Evolutionary conservation across 2,113 vertebrate genomes (phyloP), one percentile per base, ranked within the genome.

Genomic region (Diadophis punctatus): DNA sequence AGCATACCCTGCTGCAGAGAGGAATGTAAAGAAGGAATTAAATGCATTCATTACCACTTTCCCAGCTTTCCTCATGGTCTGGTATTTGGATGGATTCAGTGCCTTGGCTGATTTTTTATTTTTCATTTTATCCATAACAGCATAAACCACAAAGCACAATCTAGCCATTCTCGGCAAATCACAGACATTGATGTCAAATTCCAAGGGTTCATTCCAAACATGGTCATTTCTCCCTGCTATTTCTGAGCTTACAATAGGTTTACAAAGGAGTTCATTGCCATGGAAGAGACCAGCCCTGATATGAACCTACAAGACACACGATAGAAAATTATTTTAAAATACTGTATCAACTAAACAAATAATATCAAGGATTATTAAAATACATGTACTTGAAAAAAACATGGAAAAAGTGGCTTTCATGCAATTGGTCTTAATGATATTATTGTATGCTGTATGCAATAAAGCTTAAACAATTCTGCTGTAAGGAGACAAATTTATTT

Each of bases 201-300:
- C 99, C 90, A 99, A 96, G 49, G 96, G 96, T 96, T 97, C 98
- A 87, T 98, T 98, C 99, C 99, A 99, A 91, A 98, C 90, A 52
- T 99, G 98, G 88, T 99, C 99, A 9, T 98, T 98, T 94, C 98
- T 99, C 12, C 98, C 98, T 92, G 98, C 97, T 96, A 98, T 98
- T 97, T 99, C 99, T 49, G 97, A 97, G 98, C 99, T 99, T 95
- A 99, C 98, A 0, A 97, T 92, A 0, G 99, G 98, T 97, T 99
- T 99, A 95, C 99, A 99, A 85, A 99, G 97, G 74, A 99, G 98
- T 96, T 99, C 99, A 0, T 98, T 98, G 92, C 99, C 99, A 22
- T 99, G 99, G 96, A 99, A 99, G 90, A 99, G 98, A n/a, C 99
- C 99, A 34, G 99, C 99, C 95, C 99, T 98, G 91, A 99, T 98